Conservation (phyloP, 1,140 invertebrate genomes). For the Procambarus virginalis region DNA sequence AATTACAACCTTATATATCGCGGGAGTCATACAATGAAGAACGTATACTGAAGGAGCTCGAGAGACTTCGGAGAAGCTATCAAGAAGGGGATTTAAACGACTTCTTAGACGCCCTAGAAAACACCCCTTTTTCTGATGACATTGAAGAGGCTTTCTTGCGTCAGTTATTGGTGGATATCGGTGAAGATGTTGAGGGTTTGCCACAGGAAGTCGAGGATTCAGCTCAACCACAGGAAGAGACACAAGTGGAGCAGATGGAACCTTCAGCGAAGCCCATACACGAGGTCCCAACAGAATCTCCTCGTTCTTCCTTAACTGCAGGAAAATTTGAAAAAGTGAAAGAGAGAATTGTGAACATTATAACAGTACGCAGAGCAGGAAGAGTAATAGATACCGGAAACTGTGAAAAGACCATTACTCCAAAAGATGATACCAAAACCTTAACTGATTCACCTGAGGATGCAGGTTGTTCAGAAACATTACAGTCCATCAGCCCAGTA, state of each 20-base stretch:
- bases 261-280: background rate
- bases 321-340: constrained; percentile 67
- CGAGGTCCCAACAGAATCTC: background rate
- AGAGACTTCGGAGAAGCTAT: constrained; percentile 64
- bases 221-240: constrained; percentile 4
- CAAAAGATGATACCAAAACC: background rate
- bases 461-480: constrained; percentile 17
- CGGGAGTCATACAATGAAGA: constrained; percentile 69
- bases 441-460: background rate
- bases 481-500: background rate
- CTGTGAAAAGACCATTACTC: background rate
- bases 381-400: constrained; percentile 38
- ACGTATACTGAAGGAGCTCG: constrained; percentile 58
- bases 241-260: background rate
- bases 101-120: constrained; percentile 66
- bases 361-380: constrained; percentile 53
- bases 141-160: constrained; percentile 67
- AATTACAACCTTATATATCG: constrained; percentile 66
- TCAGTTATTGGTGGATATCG: constrained; percentile 63
- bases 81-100: constrained; percentile 69
- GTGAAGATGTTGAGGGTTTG: constrained; percentile 49
- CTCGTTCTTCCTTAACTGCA: constrained; percentile 20
- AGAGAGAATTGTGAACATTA: constrained; percentile 64
- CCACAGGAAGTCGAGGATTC: constrained; percentile 6
- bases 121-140: constrained; percentile 51